Percentiles rank a stretch among this genome's conserved stretches.
These are phyloP conservation scores for Tubulanus polymorphus DNA, from an alignment of 2,888 invertebrate species.

Conservation along the genomic window DNA sequence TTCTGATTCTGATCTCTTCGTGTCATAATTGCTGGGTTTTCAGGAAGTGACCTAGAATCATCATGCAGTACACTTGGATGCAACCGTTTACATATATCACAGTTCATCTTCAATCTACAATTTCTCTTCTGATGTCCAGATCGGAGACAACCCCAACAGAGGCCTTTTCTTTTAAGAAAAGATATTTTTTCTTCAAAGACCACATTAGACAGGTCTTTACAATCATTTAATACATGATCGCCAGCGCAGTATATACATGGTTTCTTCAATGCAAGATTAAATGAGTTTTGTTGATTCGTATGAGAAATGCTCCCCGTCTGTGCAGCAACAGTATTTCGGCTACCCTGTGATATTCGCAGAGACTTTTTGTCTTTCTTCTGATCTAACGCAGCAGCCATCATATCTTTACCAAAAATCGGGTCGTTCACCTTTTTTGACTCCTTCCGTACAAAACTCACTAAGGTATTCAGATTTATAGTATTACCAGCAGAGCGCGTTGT, in stretches of 20 bases:
- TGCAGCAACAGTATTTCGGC: neutral
- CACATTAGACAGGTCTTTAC: neutral
- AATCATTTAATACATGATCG: neutral
- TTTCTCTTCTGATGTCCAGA: constrained; percentile 2
- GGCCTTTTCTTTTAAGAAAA: neutral
- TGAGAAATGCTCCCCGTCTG: too few relatives aligned
- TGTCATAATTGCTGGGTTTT: too few relatives aligned
- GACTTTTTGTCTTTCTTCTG: neutral
- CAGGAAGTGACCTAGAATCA: too few relatives aligned
- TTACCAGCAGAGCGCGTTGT: neutral
- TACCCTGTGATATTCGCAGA: neutral
- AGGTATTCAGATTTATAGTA: neutral
- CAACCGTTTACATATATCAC: neutral
- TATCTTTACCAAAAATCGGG: constrained; percentile 10
- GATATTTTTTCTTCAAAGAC: neutral
- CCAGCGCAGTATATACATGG: neutral
- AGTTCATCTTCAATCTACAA: constrained; percentile 1
- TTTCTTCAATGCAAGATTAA: too few relatives aligned
- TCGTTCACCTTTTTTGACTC: constrained; percentile 8
- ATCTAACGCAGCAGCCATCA: neutral
- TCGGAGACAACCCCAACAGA: constrained; percentile 9
- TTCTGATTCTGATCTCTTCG: too few relatives aligned
- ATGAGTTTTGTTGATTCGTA: too few relatives aligned
- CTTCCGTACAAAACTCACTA: neutral
- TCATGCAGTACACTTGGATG: constrained; percentile 1